Evolutionary conservation across 2,797 vertebrate genomes (phyloP), one percentile per base, ranked within the genome.

Genomic region (Sarcoramphus papa): DNA sequence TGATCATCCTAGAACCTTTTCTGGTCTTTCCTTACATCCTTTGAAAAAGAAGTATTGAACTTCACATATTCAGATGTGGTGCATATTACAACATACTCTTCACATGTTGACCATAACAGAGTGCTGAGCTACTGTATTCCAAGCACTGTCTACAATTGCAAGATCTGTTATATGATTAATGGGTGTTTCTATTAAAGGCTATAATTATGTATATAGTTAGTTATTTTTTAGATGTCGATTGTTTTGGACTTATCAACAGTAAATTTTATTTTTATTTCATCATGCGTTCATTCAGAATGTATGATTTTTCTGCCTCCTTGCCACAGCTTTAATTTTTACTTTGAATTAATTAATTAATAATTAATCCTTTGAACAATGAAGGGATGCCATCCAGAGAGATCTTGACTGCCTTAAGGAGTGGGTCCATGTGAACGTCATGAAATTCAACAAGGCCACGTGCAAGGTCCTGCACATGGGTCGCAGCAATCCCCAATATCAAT

Each of bases 391-490:
- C 53, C n/a, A 48, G n/a, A 23, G 14, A 4, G 30, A 69, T 8
- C 53, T 59, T 27, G 43, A 33, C 53, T 40, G n/a, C 2, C 33
- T 56, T 56, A 12, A 45, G 25, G 27, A 30, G 33, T 37, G 9
- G 8, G 11, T 15, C n/a, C 14, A 21, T 57, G 5, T 21, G 23
- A 68, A 40, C 8, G 4, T 33, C 41, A 57, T 25, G 53, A 21
- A 40, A 28, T 37, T 80, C n/a, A 56, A 31, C 27, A 47, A 27
- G n/a, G 23, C n/a, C n/a, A n/a, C n/a, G n/a, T n/a, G n/a, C n/a
- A n/a, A n/a, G n/a, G n/a, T n/a, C n/a, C n/a, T n/a, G 13, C 27
- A 68, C n/a, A 14, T 20, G 18, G 11, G 43, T 59, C 0, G 0
- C 14, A 37, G 35, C 24, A 65, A 33, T 20, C 24, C 24, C 30